Base-by-base conservation (phyloP, 2,797 vertebrate species). In the Melanotaenia parkinsoni region DNA sequence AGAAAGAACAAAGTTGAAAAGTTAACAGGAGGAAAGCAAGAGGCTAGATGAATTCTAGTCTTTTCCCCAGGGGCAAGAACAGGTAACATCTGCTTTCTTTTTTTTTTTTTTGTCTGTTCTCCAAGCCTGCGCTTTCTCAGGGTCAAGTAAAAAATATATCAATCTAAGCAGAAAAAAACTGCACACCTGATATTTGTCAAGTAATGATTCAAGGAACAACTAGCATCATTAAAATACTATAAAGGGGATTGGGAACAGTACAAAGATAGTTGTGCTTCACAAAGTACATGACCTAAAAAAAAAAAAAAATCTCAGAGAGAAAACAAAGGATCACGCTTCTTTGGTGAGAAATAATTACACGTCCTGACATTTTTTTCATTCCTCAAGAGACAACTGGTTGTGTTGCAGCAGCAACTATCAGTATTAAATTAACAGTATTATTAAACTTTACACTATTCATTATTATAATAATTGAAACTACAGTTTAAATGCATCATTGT, bases 1-100 rank as follows among this genome's bases (percentile, higher is more conserved):
- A 89, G 78, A 78, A 68, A 80, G 80, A 91, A 88, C 78, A 86
- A 86, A 83, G 77, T 16, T 69, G 70, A 76, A 79, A 70, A 70
- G 74, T 85, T 81, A 66, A 77, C 43, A 71, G 67, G 71, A 74
- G 73, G 72, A 79, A 82, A 66, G 74, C 77, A 81, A 82, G 70
- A 81, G 67, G 57, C 30, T 84, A 84, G 86, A 90, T 87, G 63
- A 86, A 90, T 91, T 79, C 74, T 62, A 62, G 59, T 79, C 67
- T 85, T 83, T 85, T 67, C 90, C 86, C 84, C 32, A 2, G 89
- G 85, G 89, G 90, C 63, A 67, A 79, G 63, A 86, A 84, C 76
- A 85, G 84, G 83, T 88, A 88, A 86, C 90, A 91, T 85, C 90
- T 91, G 89, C 76, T 65, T 84, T 70, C 72, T 67, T 72, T 16